Conservation (phyloP, 1,140 invertebrate genomes). For the Drosophila miranda region DNA sequence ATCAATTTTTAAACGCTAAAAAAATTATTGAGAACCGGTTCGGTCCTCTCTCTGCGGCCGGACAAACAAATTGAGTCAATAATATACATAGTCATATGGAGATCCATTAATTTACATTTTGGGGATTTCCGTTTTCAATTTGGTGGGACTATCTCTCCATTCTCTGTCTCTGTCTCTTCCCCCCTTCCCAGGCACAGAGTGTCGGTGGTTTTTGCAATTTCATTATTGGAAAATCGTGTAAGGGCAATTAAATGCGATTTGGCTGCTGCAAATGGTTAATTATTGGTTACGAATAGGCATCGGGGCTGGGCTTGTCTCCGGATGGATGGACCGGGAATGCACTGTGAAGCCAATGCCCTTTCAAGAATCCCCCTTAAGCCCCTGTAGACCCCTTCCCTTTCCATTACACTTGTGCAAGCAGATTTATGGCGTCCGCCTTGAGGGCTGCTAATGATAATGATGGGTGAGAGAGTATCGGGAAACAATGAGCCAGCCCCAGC, state of each 20-base stretch:
- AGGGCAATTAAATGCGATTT: constrained; percentile 49
- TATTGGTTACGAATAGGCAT: constrained; percentile 19
- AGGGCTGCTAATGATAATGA: constrained; percentile 27
- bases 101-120: constrained; percentile 76
- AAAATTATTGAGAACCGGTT: constrained; percentile 67
- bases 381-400: no score
- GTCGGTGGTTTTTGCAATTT: constrained; percentile 45
- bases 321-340: background rate
- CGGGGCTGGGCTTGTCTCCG: constrained; percentile 2
- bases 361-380: constrained; percentile 10
- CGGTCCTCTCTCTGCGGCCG: constrained; percentile 22
- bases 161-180: background rate
- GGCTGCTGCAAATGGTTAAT: constrained; percentile 34
- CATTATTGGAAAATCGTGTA: constrained; percentile 73
- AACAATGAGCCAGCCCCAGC: constrained; percentile 44
- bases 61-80: constrained; percentile 29
- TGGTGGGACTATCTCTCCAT: constrained; percentile 9
- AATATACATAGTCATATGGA: constrained; percentile 51
- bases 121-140: constrained; percentile 66
- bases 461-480: constrained; percentile 33
- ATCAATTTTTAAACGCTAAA: constrained; percentile 42
- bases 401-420: constrained; percentile 35
- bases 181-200: background rate
- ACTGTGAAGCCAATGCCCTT: constrained; percentile 26
- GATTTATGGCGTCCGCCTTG: constrained; percentile 39